Conservation (phyloP, 1,140 invertebrate species). For the Diploscapter pachys region DNA sequence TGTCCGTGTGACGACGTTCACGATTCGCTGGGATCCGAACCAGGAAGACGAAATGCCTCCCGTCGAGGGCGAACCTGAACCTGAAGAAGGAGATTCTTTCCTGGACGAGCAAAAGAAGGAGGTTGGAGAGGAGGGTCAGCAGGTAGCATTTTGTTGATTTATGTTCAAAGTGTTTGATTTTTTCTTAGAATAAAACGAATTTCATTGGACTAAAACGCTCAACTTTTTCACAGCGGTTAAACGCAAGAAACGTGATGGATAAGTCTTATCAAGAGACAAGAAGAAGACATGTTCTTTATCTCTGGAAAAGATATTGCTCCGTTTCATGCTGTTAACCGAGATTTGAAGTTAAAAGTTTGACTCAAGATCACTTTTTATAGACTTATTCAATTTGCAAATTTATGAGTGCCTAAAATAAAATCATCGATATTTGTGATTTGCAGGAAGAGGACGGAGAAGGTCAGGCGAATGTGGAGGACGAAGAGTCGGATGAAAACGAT, state of each 20-base stretch:
- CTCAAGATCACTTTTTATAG: neutral
- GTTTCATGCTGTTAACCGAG: constrained; percentile 17
- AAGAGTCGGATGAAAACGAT: constrained; percentile 1
- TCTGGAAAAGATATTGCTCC: too few species aligned
- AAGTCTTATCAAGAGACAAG: too few species aligned
- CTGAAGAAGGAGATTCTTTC: neutral
- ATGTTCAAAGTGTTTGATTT: too few species aligned
- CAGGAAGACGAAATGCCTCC: constrained; percentile 21
- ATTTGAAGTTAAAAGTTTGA: neutral
- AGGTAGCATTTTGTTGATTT: too few species aligned
- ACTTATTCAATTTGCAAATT: neutral
- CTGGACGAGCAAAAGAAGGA: neutral
- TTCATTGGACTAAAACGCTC: too few species aligned
- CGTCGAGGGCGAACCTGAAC: neutral
- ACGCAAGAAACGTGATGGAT: too few species aligned
- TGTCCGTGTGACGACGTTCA: constrained; percentile 46
- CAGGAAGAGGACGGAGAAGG: constrained; percentile 11
- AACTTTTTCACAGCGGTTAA: too few species aligned
- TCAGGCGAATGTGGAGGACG: constrained; percentile 1
- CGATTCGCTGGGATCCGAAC: constrained; percentile 51
- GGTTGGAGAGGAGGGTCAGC: constrained; percentile 18
- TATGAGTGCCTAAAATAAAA: neutral
- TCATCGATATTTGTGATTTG: constrained; percentile 14
- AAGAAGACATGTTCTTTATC: too few species aligned
- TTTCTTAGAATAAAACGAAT: too few species aligned